Conservation (phyloP, 2,888 invertebrate genomes). For the Stegana nigrithorax region DNA sequence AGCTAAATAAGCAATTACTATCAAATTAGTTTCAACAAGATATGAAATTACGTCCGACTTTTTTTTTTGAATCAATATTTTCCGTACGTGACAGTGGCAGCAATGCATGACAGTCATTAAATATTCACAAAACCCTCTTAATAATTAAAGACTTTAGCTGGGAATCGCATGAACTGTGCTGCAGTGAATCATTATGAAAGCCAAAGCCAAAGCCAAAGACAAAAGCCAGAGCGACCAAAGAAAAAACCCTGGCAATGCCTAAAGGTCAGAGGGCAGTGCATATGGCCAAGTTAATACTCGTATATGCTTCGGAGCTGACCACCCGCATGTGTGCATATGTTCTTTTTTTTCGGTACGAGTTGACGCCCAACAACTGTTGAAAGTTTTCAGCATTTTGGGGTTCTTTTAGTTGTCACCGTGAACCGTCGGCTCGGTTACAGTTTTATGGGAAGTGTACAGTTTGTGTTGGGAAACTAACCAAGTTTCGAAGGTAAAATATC, state of each 20-base stretch:
- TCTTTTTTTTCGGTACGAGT: no score
- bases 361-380: slow-evolving; percentile 5
- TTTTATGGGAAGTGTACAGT: neutral
- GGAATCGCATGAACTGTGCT: slow-evolving; percentile 17
- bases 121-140: neutral
- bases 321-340: no score
- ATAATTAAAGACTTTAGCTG: slow-evolving; percentile 18
- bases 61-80: no score
- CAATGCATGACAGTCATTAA: neutral
- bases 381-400: neutral
- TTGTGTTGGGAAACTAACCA: neutral
- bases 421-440: neutral
- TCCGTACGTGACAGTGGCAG: no score
- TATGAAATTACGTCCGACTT: no score
- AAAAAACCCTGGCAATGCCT: no score
- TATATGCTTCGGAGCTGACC: no score
- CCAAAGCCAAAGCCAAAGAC: no score
- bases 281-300: no score
- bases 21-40: no score
- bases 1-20: no score
- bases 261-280: no score
- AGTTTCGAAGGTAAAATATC: neutral
- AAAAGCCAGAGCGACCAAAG: neutral
- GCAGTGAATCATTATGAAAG: slow-evolving; percentile 1
- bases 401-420: neutral